Base-by-base conservation (phyloP, 2,888 invertebrate species). In the Lithophane semibrunnea region DNA sequence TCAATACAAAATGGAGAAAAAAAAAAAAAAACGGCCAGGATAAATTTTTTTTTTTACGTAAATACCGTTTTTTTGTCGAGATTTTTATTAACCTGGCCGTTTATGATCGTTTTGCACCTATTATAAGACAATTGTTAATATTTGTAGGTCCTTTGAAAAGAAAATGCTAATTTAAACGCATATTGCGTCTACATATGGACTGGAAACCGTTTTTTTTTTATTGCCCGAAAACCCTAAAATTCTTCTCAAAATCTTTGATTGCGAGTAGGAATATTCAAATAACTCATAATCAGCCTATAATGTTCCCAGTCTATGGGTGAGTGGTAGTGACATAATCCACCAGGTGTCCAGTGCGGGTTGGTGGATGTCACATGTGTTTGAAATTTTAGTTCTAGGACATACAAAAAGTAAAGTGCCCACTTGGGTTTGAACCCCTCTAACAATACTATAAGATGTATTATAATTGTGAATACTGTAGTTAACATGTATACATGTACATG, bases 401-500 rank as follows among this genome's bases (percentile, higher is more conserved):
- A 37, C 37, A 5, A 4, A 37, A 37, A 37, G 37, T 37, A 37
- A 37, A 37, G 37, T 5, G 37, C 37, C 37, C 5, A 5, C 5
- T 37, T 37, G 37, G 37, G 5, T 37, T 5, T 5, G 37, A 37
- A 5, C 37, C 37, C 37, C 37, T 2, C 37, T 18, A 52, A 18
- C 21, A 9, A 54, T 21, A 54, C 9, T 52, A 3, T 2, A 21
- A 54, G 1, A 54, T 13, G 24, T 18, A 73, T 16, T 42, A 9
- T 75, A 29, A 10, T 18, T 13, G 21, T 24, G n/a, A 69, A 61
- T 42, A 66, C 49, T 7, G 2, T 24, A 58, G 13, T 79, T 56
- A 83, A 71, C 52, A 70, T n/a, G n/a, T n/a, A n/a, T n/a, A n/a
- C n/a, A n/a, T n/a, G 29, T 52, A 67, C 42, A 64, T n/a, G 12